Conservation (phyloP, 2,113 vertebrate species). For the Phyllostomus discolor region DNA sequence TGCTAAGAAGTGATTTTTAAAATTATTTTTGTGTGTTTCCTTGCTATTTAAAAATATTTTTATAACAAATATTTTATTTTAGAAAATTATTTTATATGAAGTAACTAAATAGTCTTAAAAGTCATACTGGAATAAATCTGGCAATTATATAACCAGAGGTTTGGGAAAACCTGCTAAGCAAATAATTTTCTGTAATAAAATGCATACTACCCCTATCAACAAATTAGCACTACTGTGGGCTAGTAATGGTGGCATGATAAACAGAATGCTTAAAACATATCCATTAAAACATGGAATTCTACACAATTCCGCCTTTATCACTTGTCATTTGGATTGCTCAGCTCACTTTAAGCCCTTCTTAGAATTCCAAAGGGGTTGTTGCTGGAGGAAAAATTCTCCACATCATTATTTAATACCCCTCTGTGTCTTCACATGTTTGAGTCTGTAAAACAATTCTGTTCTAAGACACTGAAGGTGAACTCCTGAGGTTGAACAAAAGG, state of each 20-base stretch:
- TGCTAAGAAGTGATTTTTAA: not conserved
- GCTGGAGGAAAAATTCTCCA: not conserved
- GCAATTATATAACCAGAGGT: not conserved
- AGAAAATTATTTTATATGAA: slow-evolving; percentile 5
- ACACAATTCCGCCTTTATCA: not conserved
- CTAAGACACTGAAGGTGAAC: slow-evolving; percentile 74
- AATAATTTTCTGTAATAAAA: not conserved
- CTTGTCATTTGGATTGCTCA: not conserved
- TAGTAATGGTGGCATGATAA: not conserved
- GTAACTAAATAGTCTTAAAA: not conserved
- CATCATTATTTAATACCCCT: slow-evolving; percentile 70
- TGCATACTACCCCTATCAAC: not conserved
- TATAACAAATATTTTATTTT: not conserved
- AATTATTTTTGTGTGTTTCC: not conserved
- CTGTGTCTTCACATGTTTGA: slow-evolving; percentile 70
- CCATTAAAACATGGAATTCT: not conserved
- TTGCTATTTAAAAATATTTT: not conserved
- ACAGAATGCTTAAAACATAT: not conserved
- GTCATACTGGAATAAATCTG: not conserved
- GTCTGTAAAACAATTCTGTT: slow-evolving; percentile 72
- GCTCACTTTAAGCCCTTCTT: not conserved
- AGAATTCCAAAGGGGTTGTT: not conserved
- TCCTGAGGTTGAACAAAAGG: slow-evolving; percentile 76
- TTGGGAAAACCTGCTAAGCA: not conserved
- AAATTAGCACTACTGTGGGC: not conserved